These are phyloP conservation scores for Macrostomum lignano DNA, from an alignment of 1,140 invertebrate species.

Conservation along the genomic window DNA sequence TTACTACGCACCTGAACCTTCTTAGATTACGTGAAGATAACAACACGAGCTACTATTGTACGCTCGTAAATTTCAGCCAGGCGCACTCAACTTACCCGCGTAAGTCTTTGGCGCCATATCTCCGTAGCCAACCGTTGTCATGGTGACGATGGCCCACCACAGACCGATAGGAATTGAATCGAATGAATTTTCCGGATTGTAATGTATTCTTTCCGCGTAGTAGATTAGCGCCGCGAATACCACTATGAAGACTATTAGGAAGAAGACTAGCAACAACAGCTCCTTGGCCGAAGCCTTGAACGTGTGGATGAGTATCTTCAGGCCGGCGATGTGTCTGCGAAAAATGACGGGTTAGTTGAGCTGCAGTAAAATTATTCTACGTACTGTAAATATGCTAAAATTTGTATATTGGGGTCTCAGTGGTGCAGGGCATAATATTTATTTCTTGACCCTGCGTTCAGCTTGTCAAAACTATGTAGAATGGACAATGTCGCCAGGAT, in stretches of 20 bases:
- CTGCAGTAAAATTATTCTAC: too few species aligned
- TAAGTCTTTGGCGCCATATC: conserved; percentile 86
- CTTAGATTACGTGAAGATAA: too few species aligned
- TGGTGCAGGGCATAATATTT: too few species aligned
- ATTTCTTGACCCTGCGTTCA: too few species aligned
- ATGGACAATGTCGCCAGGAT: too few species aligned
- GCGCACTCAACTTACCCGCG: conserved; percentile 82
- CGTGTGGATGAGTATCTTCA: conserved; percentile 40
- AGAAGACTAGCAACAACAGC: conserved; percentile 96
- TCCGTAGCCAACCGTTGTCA: conserved; percentile 89
- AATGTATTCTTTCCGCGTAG: conserved; percentile 60
- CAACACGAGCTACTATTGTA: too few species aligned
- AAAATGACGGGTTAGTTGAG: too few species aligned
- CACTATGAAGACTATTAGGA: conserved; percentile 77
- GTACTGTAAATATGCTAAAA: too few species aligned
- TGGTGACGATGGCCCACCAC: conserved; percentile 55
- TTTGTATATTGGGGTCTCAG: too few species aligned
- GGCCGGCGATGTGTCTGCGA: conserved; percentile 29
- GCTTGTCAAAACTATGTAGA: too few species aligned
- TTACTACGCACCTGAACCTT: too few species aligned
- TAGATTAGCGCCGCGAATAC: conserved; percentile 91
- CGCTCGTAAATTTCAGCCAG: too few species aligned
- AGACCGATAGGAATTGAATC: conserved; percentile 53
- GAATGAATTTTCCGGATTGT: conserved; percentile 63
- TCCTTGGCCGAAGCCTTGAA: conserved; percentile 97